phyloP scores from a whole-genome alignment of 2,888 invertebrate genomes.

The Pristionchus fissidentatus region DNA sequence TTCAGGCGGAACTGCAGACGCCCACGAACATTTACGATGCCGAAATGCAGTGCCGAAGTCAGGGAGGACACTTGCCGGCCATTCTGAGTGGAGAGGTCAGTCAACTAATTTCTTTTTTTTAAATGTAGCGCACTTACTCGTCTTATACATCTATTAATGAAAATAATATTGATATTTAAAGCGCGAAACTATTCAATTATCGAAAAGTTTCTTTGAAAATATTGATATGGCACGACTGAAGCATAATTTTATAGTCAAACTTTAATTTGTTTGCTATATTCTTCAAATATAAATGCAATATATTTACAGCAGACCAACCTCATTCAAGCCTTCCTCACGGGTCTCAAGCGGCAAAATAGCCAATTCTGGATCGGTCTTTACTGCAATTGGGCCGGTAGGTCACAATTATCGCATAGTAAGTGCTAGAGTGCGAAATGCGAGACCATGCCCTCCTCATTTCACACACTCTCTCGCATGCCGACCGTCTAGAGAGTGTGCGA shows the following conservation, averaged over 20 bases:
- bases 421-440: background rate
- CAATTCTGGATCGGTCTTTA: background rate
- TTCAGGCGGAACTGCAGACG: background rate
- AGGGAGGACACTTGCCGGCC: background rate
- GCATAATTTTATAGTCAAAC: no score
- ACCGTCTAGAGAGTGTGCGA: no score
- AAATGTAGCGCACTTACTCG: no score
- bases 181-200: no score
- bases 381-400: background rate
- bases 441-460: background rate
- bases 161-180: no score
- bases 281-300: background rate
- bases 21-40: background rate
- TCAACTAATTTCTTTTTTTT: no score
- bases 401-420: background rate
- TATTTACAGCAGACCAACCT: background rate
- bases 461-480: background rate
- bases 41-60: background rate
- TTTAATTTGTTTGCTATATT: no score
- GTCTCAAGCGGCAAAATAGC: background rate
- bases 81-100: background rate
- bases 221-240: no score
- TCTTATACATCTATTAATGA: no score
- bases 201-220: no score
- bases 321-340: conserved; percentile 11